Base-by-base conservation (phyloP, 92 coral and sea anemone genomes). In the Chrysogorgia sp. region DNA sequence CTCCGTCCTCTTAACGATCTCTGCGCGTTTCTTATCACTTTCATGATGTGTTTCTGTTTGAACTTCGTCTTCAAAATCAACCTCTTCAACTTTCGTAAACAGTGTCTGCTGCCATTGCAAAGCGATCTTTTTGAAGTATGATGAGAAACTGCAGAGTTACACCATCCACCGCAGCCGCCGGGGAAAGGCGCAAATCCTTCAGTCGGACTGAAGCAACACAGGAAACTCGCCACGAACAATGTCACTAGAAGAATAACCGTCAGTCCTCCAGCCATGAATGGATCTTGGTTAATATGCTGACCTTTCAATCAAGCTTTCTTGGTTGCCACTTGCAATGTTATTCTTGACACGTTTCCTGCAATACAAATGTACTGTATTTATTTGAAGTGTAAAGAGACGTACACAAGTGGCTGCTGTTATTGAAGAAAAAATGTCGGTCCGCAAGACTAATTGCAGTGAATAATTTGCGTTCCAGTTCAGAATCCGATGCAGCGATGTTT, bases 111-210 rank as follows among this genome's bases (percentile, higher is more conserved):
- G 10, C 53, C 53, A 2, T 2, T n/a, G 15, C 53, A 47, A 6
- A 47, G n/a, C 53, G 53, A 47, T 47, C n/a, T 47, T 7, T 47
- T 47, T 15, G 53, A 5, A 12, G 43, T 37, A 37, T 12, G 43
- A 5, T 12, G n/a, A 12, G 2, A 7, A n/a, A 2, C 17, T 2
- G 2, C n/a, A 2, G 53, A 47, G 2, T 15, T 47, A 15, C 53
- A 47, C 53, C 53, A 47, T 6, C 53, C 53, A 2, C 53, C 53
- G 15, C 53, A 47, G 15, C 53, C 53, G 15, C 53, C 53, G 15
- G 53, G 53, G n/a, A 47, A 47, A 7, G 53, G 53, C 15, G 53
- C 53, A 15, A 47, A 47, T 47, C 53, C 53, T 47, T 47, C 53
- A 7, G 53, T 47, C 53, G 2, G 15, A 47, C n/a, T 47, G 53